Conservation (phyloP, 1,140 invertebrate genomes). For the Psilanteris sp. region DNA sequence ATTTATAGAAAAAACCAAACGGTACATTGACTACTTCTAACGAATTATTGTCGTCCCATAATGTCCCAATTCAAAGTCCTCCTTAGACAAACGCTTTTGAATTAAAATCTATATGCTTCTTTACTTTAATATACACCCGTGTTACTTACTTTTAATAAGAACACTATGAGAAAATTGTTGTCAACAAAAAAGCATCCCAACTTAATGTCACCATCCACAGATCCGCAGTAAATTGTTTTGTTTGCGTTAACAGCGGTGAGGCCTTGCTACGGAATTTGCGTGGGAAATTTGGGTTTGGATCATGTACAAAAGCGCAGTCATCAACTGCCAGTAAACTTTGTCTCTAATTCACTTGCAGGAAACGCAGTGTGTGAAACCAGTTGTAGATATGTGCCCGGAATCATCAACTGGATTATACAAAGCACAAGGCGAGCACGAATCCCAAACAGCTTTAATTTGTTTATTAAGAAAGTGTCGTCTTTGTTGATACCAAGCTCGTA, state of each 20-base stretch:
- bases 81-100: too few relatives aligned
- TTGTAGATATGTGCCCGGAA: conserved; percentile 44
- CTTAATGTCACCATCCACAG: background rate
- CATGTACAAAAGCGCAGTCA: conserved; percentile 58
- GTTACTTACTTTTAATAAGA: too few relatives aligned
- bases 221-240: background rate
- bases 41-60: too few relatives aligned
- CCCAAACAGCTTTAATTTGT: conserved; percentile 53
- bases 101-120: too few relatives aligned
- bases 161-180: too few relatives aligned
- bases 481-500: conserved; percentile 16
- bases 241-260: too few relatives aligned
- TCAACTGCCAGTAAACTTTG: conserved; percentile 67
- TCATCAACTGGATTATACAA: conserved; percentile 57
- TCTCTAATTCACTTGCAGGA: conserved; percentile 69
- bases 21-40: too few relatives aligned
- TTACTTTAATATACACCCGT: too few relatives aligned
- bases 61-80: too few relatives aligned
- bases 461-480: conserved; percentile 54
- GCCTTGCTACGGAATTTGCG: conserved; percentile 54
- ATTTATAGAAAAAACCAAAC: too few relatives aligned
- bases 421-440: conserved; percentile 46
- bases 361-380: conserved; percentile 60
- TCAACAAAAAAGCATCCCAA: too few relatives aligned
- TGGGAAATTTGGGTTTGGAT: conserved; percentile 70